Base-by-base conservation (phyloP, 53 echinoderm and acorn worm genomes). In the Echinarachnius parma region DNA sequence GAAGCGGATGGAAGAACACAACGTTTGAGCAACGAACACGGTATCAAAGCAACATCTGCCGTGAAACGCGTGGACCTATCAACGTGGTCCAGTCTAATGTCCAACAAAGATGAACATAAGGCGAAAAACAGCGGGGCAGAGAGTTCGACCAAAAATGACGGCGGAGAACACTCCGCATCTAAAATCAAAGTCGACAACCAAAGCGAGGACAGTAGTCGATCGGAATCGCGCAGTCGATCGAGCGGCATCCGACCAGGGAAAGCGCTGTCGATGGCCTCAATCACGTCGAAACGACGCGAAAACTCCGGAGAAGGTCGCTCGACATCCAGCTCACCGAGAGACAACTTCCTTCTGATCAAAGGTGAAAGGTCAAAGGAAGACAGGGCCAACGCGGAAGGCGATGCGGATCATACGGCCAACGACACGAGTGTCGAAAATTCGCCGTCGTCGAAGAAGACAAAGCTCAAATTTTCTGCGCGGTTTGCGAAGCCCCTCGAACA, bases 331-430 rank as follows among this genome's bases (percentile, higher is more conserved):
- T 24, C 37, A 45, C 14, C 65, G 65, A 47, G 39, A 27, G 45
- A 1, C 74, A 56, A 72, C 5, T 24, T 56, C 21, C 44, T 56
- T 24, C 74, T 54, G 4, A 57, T 72, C 22, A 22, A 18, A 19
- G 74, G 74, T 2, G 74, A 72, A 27, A 72, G 30, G 37, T n/a
- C n/a, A n/a, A 72, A 72, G 57, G 36, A 56, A 42, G 42, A 72
- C 28, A 31, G 31, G 23, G 9, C 52, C 32, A 18, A 34, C 11
- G 4, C 14, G 21, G 11, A 68, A 22, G 52, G 21, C 11, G 53
- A 68, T 28, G 19, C 7, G 39, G 39, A 7, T 13, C 39, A 9
- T 7, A 65, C 29, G 28, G 3, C 44, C 23, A 26, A 61, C 21
- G 5, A n/a, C 16, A 0, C 25, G 46, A 5, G 26, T 5, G 14